Percentiles rank a stretch among this genome's conserved stretches.
Evolutionary conservation across 2,113 vertebrate species (phyloP).

Genomic region (Gallinago media): DNA sequence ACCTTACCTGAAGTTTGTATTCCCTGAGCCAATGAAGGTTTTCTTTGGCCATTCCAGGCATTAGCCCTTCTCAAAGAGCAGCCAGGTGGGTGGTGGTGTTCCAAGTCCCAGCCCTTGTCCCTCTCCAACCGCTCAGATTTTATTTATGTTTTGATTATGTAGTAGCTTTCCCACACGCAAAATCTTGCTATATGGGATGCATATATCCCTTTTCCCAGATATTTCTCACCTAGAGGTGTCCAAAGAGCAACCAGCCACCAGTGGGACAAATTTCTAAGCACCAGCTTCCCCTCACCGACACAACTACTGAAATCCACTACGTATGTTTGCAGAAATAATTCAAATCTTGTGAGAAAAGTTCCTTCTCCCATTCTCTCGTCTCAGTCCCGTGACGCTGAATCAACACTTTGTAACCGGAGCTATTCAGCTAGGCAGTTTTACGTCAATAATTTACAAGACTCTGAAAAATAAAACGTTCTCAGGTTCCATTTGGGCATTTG

Average conservation of each 20-base stretch:
- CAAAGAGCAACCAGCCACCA: not conserved
- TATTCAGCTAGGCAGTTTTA: not conserved
- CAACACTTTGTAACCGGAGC: not conserved
- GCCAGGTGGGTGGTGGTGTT: conserved; percentile 17
- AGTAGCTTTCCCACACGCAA: conserved; percentile 4
- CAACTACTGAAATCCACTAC: not conserved
- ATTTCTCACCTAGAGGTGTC: not conserved
- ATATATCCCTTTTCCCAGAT: not conserved
- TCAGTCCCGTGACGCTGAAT: not conserved
- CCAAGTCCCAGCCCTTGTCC: conserved; percentile 12
- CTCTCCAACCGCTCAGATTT: conserved; percentile 21
- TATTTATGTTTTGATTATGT: conserved; percentile 50
- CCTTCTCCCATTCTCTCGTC: not conserved
- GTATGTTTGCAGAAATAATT: not conserved
- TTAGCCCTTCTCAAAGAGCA: conserved; percentile 18
- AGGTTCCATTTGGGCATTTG: not conserved
- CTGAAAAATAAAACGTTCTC: conserved; percentile 10
- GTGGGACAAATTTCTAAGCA: not conserved
- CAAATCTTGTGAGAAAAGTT: not conserved
- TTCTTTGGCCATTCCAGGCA: not conserved
- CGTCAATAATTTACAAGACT: not conserved
- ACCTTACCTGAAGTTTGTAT: not conserved
- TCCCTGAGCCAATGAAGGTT: not conserved
- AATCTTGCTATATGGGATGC: not conserved
- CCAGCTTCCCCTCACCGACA: not conserved